These are phyloP conservation scores for Chlorops oryzae DNA, from an alignment of 1,140 invertebrate genomes.

Conservation along the genomic window DNA sequence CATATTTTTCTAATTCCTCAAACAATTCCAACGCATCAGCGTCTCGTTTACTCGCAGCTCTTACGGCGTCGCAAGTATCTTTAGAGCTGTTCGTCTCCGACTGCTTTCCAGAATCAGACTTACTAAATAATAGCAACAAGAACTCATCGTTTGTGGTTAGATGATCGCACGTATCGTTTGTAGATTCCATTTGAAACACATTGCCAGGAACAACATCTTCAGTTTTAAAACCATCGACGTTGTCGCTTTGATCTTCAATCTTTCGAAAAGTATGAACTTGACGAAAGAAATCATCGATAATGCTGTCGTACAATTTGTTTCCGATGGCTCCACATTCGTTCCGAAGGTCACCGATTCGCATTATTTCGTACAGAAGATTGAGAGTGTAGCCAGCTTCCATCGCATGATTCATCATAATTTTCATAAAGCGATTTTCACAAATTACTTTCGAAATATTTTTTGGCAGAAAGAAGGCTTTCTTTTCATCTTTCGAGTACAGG, in stretches of 20 bases:
- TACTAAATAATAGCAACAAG: constrained; percentile 16
- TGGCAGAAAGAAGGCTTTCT: constrained; percentile 15
- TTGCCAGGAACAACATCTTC: neutral
- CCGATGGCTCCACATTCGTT: constrained; percentile 13
- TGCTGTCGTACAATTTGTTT: constrained; percentile 19
- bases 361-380: constrained; percentile 28
- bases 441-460: constrained; percentile 14
- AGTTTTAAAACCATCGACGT: neutral
- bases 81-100: too few species aligned
- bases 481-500: constrained; percentile 14
- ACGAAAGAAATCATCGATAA: constrained; percentile 18
- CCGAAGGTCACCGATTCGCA: constrained; percentile 27
- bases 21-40: constrained; percentile 9
- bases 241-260: neutral
- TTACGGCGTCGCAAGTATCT: too few species aligned
- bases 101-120: too few species aligned
- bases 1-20: neutral
- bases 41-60: too few species aligned
- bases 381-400: constrained; percentile 34
- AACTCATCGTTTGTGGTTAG: constrained; percentile 16
- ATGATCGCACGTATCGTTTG: constrained; percentile 1
- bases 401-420: constrained; percentile 25
- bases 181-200: neutral
- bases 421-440: constrained; percentile 20
- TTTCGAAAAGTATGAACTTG: constrained; percentile 10